Conservation (phyloP, 2,888 invertebrate genomes). For the Epistrophella euchroma region DNA sequence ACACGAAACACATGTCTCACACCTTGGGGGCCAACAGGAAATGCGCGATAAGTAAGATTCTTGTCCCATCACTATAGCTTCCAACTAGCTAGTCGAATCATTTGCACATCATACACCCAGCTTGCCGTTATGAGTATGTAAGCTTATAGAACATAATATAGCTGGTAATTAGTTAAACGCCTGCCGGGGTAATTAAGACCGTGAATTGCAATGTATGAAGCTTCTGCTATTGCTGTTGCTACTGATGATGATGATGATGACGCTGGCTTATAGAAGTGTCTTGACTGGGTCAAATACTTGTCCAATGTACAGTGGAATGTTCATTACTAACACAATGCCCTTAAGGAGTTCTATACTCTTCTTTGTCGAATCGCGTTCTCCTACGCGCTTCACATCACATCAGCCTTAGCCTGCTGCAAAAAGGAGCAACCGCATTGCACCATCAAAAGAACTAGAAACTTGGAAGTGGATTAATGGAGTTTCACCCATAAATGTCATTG, state of each 20-base stretch:
- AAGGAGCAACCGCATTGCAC: slow-evolving; percentile 2
- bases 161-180: slow-evolving; percentile 70
- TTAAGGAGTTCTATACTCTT: slow-evolving; percentile 63
- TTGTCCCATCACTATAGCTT: slow-evolving; percentile 33
- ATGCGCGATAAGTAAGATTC: slow-evolving; percentile 51
- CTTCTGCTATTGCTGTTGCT: slow-evolving; percentile 36
- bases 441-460: slow-evolving; percentile 47
- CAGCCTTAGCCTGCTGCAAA: background rate
- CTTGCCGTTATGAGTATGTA: slow-evolving; percentile 55
- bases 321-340: slow-evolving; percentile 64
- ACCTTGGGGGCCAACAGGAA: slow-evolving; percentile 41
- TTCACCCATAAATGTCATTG: slow-evolving; percentile 73
- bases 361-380: slow-evolving; percentile 46
- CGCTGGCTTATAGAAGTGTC: slow-evolving; percentile 27
- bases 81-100: slow-evolving; percentile 35
- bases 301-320: slow-evolving; percentile 49
- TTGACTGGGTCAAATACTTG: slow-evolving; percentile 70
- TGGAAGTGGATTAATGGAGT: slow-evolving; percentile 69
- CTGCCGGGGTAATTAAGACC: slow-evolving; percentile 72
- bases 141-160: slow-evolving; percentile 32
- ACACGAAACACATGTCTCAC: slow-evolving; percentile 60
- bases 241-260: slow-evolving; percentile 38
- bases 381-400: slow-evolving; percentile 10
- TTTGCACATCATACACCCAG: slow-evolving; percentile 62
- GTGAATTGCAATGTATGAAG: slow-evolving; percentile 36